Evolutionary conservation across 2,797 vertebrate species (phyloP).

Genomic region (Melanotaenia maccullochi): DNA sequence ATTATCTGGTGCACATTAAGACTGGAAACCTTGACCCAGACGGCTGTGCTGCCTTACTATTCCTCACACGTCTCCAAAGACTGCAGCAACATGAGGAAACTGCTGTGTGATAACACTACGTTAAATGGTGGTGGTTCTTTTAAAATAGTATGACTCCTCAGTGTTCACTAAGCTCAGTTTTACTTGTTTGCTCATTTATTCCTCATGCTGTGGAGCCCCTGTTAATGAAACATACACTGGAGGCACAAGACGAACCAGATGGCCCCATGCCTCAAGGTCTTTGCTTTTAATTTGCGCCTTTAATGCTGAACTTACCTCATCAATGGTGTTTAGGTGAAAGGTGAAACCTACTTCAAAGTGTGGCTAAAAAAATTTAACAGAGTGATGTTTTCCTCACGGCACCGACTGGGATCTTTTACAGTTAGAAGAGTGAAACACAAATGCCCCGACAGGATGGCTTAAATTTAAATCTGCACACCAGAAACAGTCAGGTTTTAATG

Average conservation of each 20-base stretch:
- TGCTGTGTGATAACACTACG: background rate
- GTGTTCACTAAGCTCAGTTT: constrained; percentile 15
- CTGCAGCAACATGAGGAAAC: constrained; percentile 8
- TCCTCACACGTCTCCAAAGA: constrained; percentile 3
- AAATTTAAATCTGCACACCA: constrained; percentile 38
- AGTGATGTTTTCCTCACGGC: constrained; percentile 24
- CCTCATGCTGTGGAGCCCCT: constrained; percentile 31
- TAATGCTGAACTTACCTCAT: constrained; percentile 43
- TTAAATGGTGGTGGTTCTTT: background rate
- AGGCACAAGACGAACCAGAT: constrained; percentile 42
- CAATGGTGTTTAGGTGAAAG: constrained; percentile 50
- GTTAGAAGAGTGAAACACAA: constrained; percentile 1
- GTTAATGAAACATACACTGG: constrained; percentile 61
- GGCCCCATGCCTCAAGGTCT: constrained; percentile 48
- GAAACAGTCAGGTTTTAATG: constrained; percentile 35
- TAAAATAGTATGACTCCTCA: background rate
- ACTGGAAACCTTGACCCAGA: background rate
- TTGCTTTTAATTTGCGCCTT: constrained; percentile 50
- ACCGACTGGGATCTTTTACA: constrained; percentile 20
- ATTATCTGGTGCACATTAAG: constrained; percentile 26
- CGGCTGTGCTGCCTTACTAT: background rate
- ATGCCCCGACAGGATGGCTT: constrained; percentile 12
- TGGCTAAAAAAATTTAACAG: constrained; percentile 33
- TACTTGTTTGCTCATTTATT: constrained; percentile 20
- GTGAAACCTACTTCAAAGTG: constrained; percentile 66